Conservation (phyloP, 2,888 invertebrate genomes). For the Campoplex capitator region DNA sequence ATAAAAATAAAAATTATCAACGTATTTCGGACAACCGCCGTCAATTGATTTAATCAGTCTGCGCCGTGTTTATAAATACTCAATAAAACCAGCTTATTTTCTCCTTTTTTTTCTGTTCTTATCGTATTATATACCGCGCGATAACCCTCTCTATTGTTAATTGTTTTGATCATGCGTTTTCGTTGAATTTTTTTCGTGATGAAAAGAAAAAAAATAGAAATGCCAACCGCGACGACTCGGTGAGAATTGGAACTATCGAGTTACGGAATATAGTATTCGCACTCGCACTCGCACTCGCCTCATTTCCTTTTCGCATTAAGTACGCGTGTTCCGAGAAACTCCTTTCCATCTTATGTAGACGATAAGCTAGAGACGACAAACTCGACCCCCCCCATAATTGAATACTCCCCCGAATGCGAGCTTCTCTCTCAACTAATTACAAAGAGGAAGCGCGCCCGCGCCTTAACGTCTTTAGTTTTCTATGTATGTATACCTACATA, state of each 20-base stretch:
- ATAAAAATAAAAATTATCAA: too few relatives aligned
- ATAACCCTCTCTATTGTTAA: too few relatives aligned
- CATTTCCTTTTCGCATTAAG: conserved; percentile 31
- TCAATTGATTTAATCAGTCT: too few relatives aligned
- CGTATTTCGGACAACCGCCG: too few relatives aligned
- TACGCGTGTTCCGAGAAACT: conserved; percentile 13
- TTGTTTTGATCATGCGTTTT: too few relatives aligned
- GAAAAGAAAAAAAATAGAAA: neutral
- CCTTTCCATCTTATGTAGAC: neutral
- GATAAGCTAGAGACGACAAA: conserved; percentile 59
- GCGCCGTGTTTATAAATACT: too few relatives aligned
- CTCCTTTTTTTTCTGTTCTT: neutral
- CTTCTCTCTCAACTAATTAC: conserved; percentile 74
- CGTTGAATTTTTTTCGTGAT: neutral
- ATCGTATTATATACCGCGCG: too few relatives aligned
- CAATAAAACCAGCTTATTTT: neutral
- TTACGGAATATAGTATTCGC: neutral
- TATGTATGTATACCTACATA: conserved; percentile 53
- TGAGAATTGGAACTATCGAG: neutral
- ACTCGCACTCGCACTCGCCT: neutral
- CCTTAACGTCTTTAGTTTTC: conserved; percentile 67
- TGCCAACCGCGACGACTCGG: neutral
- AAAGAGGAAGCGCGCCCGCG: conserved; percentile 64
- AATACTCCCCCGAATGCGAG: conserved; percentile 48
- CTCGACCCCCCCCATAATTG: conserved; percentile 58